phyloP scores from a whole-genome alignment of 2,113 vertebrate genomes.

The Monopterus albus region DNA sequence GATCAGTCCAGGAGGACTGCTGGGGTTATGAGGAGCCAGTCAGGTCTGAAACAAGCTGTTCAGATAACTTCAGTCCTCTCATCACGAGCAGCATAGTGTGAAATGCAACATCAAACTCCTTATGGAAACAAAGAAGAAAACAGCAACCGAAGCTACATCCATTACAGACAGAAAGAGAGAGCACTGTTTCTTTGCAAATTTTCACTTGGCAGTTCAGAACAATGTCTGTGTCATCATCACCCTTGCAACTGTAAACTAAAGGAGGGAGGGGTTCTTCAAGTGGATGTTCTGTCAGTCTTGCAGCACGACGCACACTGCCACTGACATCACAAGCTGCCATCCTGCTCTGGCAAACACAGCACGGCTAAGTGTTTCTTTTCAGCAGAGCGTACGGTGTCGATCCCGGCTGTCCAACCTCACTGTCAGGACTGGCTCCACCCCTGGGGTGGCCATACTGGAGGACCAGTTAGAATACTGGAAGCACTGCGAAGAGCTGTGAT shows the following conservation, averaged over 20 bases:
- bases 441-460: slow-evolving; percentile 82
- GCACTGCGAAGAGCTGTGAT: slow-evolving; percentile 98
- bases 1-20: slow-evolving; percentile 63
- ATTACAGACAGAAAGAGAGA: slow-evolving; percentile 28
- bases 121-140: slow-evolving; percentile 49
- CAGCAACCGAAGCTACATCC: slow-evolving; percentile 55
- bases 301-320: slow-evolving; percentile 23
- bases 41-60: slow-evolving; percentile 56
- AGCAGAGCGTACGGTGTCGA: slow-evolving; percentile 79
- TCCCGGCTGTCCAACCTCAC: slow-evolving; percentile 89
- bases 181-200: slow-evolving; percentile 40
- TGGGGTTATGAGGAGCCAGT: slow-evolving; percentile 59
- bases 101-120: slow-evolving; percentile 67
- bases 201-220: slow-evolving; percentile 43
- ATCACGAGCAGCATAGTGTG: slow-evolving; percentile 56
- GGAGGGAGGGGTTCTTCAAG: slow-evolving; percentile 29
- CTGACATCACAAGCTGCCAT: slow-evolving; percentile 35
- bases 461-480: slow-evolving; percentile 94
- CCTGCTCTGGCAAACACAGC: slow-evolving; percentile 41
- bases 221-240: slow-evolving; percentile 40
- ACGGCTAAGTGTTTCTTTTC: slow-evolving; percentile 42
- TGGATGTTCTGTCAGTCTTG: slow-evolving; percentile 27
- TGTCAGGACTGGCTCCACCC: slow-evolving; percentile 94
- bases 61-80: slow-evolving; percentile 56
- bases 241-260: slow-evolving; percentile 50